These are phyloP conservation scores for Agraylea sexmaculata DNA, from an alignment of 1,140 invertebrate species.

Conservation along the genomic window DNA sequence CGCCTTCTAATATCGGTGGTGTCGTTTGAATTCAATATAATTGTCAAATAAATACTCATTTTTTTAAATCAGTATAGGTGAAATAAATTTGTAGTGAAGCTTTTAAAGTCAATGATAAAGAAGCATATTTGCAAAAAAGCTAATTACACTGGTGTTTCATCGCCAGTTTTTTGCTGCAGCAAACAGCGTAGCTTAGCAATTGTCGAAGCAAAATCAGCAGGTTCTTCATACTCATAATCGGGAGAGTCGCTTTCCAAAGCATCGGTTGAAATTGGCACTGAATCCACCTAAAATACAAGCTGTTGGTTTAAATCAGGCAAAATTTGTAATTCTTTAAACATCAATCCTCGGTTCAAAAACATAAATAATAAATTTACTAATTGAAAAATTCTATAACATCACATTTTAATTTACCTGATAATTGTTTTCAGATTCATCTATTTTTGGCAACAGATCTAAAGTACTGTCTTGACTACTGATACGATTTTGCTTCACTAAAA, in stretches of 20 bases:
- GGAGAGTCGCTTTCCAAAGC: conserved; percentile 29
- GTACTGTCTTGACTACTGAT: conserved; percentile 11
- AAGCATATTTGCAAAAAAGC: background rate
- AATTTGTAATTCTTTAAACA: background rate
- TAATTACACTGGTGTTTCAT: conserved; percentile 30
- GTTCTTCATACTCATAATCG: conserved; percentile 57
- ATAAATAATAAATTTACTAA: background rate
- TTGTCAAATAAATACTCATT: background rate
- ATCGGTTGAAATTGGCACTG: conserved; percentile 8
- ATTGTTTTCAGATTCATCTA: too few relatives aligned
- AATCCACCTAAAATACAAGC: background rate
- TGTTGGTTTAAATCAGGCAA: background rate
- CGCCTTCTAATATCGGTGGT: conserved; percentile 3
- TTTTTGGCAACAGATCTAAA: background rate
- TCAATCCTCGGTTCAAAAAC: conserved; percentile 2
- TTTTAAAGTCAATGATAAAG: background rate
- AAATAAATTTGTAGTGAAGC: background rate
- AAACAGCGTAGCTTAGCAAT: conserved; percentile 58
- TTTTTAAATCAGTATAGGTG: background rate
- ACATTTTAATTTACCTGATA: background rate
- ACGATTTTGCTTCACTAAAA: conserved; percentile 12
- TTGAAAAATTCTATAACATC: background rate
- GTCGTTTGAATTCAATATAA: background rate
- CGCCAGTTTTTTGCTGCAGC: conserved; percentile 49
- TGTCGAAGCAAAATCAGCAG: conserved; percentile 56